Evolutionary conservation across 64 coral and sea anemone species (phyloP).

Genomic region (Dendrophyllia cribrosa): DNA sequence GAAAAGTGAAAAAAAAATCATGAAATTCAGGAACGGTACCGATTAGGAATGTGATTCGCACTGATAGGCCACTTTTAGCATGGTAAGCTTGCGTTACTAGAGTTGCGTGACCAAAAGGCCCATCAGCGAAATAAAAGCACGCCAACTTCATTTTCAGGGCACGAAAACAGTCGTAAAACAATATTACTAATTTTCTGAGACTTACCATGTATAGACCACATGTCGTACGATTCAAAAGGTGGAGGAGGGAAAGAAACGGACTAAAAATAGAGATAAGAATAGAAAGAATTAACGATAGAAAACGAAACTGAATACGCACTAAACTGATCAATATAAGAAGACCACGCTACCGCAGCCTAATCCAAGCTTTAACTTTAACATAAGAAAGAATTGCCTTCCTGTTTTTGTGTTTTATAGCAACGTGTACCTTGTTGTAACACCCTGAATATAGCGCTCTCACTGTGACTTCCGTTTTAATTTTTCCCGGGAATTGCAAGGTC

Average conservation of each 20-base stretch:
- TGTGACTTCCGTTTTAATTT: neutral
- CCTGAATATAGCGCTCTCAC: neutral
- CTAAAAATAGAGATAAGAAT: conserved; percentile 5
- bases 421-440: neutral
- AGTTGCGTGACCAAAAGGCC: too few species aligned
- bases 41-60: too few species aligned
- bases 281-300: neutral
- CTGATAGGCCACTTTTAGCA: too few species aligned
- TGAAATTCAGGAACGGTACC: too few species aligned
- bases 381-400: neutral
- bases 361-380: neutral
- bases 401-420: neutral
- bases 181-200: neutral
- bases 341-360: too few species aligned
- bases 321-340: too few species aligned
- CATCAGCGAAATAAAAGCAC: neutral
- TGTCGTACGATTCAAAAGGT: neutral
- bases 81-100: too few species aligned
- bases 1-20: neutral
- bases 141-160: neutral
- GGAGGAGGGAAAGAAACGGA: neutral
- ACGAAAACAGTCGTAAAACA: too few species aligned
- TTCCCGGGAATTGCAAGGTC: too few species aligned
- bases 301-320: too few species aligned
- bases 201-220: neutral